Conservation (phyloP, 2,888 invertebrate species). For the Sycophila texana region DNA sequence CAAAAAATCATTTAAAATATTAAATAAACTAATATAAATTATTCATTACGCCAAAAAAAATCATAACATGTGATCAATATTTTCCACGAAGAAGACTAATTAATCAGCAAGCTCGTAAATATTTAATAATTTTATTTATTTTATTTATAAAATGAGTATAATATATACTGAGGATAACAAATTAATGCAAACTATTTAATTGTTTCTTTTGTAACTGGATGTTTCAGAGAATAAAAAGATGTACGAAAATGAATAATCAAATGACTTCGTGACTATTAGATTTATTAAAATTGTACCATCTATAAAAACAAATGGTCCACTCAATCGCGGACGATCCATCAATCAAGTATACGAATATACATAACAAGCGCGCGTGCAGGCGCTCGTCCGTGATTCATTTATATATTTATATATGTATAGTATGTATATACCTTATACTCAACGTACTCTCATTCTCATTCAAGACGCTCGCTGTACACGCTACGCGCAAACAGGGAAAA, state of each 20-base stretch:
- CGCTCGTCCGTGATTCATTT: constrained; percentile 4
- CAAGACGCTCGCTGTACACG: constrained; percentile 31
- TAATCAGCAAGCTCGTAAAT: too few species aligned
- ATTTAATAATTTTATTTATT: too few species aligned
- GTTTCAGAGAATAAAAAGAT: too few species aligned
- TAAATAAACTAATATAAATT: too few species aligned
- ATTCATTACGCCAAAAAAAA: too few species aligned
- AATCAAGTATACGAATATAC: constrained; percentile 38
- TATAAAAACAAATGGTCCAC: constrained; percentile 45
- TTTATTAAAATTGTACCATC: constrained; percentile 54
- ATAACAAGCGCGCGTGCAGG: not conserved
- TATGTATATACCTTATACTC: constrained; percentile 24
- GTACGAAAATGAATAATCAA: not conserved
- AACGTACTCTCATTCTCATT: not conserved
- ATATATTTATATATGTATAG: constrained; percentile 18
- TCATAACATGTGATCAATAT: too few species aligned
- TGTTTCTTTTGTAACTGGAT: too few species aligned
- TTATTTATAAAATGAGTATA: too few species aligned
- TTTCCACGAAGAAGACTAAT: too few species aligned
- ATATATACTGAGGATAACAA: too few species aligned
- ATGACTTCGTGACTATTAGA: constrained; percentile 24
- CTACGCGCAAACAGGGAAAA: constrained; percentile 31
- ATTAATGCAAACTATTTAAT: too few species aligned
- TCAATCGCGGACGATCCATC: constrained; percentile 18
- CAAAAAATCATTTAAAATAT: too few species aligned